A percentile compares a stretch with the other conserved stretches of the same genome.
These are phyloP conservation scores for Holacanthella duospinosa DNA, from an alignment of 2,888 invertebrate genomes.

Conservation along the genomic window DNA sequence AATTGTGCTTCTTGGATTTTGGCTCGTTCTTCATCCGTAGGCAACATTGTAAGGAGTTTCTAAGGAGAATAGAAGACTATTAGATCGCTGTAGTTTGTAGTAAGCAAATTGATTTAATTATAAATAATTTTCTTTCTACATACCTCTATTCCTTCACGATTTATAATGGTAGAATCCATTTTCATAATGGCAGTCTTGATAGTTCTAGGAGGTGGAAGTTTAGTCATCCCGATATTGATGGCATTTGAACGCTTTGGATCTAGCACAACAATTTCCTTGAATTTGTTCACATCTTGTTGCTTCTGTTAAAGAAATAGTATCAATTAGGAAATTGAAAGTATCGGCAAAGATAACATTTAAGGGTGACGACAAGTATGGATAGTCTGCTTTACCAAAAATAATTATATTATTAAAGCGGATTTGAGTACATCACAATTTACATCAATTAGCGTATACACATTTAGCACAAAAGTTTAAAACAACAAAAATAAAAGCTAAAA, in stretches of 20 bases:
- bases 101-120: constrained; percentile 3
- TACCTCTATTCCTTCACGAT: constrained; percentile 90
- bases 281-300: constrained; percentile 71
- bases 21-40: constrained; percentile 90
- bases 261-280: constrained; percentile 84
- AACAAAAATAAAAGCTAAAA: background rate
- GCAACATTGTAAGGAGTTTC: constrained; percentile 94
- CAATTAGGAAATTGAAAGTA: background rate
- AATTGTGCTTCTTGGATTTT: constrained; percentile 93
- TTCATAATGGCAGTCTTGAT: constrained; percentile 98
- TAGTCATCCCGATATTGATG: constrained; percentile 98
- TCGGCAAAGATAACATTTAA: no score
- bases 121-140: constrained; percentile 7
- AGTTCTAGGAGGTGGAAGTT: constrained; percentile 89
- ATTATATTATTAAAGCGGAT: background rate
- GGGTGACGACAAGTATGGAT: no score
- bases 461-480: no score
- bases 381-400: no score
- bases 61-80: no score
- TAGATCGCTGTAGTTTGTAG: background rate
- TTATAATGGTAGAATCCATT: constrained; percentile 98
- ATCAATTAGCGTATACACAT: no score
- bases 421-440: background rate
- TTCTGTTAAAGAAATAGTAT: constrained; percentile 54
- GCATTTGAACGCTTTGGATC: constrained; percentile 97